A percentile compares a stretch with the other conserved stretches of the same genome.
phyloP scores from a whole-genome alignment of 2,797 vertebrate species.

The Enteromius fasciolatus region DNA sequence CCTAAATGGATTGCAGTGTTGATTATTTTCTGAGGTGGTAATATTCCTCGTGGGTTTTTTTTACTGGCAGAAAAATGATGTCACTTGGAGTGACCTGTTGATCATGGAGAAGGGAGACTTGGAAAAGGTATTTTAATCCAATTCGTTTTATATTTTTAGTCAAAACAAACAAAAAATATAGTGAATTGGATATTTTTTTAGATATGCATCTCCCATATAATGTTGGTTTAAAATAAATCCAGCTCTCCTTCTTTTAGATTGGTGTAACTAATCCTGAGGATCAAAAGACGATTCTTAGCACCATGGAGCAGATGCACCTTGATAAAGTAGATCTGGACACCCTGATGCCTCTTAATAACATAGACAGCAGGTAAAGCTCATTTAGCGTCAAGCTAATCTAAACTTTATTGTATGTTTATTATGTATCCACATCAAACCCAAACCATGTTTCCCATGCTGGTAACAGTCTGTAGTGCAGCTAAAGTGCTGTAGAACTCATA shows the following conservation, averaged over 20 bases:
- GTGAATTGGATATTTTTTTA: background rate
- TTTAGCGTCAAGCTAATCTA: background rate
- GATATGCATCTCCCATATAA: background rate
- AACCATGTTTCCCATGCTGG: constrained; percentile 4
- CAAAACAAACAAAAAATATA: background rate
- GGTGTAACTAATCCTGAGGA: constrained; percentile 82
- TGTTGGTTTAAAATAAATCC: background rate
- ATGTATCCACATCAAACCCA: constrained; percentile 12
- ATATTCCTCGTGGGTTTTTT: background rate
- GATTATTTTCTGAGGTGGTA: background rate
- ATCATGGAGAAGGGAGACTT: constrained; percentile 87
- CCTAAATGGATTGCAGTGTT: background rate
- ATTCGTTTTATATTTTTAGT: background rate
- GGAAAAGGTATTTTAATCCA: constrained; percentile 74
- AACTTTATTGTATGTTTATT: constrained; percentile 26
- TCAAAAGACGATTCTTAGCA: constrained; percentile 82
- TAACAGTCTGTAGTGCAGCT: constrained; percentile 16
- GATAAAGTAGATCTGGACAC: constrained; percentile 82
- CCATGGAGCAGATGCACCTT: constrained; percentile 81
- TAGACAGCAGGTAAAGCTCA: constrained; percentile 82
- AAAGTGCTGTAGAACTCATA: background rate
- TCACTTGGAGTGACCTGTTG: constrained; percentile 85
- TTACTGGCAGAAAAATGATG: constrained; percentile 80
- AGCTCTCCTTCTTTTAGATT: constrained; percentile 72
- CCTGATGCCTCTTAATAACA: constrained; percentile 71